Evolutionary conservation across 2,888 invertebrate species (phyloP).

Genomic region (Axea sp.): DNA sequence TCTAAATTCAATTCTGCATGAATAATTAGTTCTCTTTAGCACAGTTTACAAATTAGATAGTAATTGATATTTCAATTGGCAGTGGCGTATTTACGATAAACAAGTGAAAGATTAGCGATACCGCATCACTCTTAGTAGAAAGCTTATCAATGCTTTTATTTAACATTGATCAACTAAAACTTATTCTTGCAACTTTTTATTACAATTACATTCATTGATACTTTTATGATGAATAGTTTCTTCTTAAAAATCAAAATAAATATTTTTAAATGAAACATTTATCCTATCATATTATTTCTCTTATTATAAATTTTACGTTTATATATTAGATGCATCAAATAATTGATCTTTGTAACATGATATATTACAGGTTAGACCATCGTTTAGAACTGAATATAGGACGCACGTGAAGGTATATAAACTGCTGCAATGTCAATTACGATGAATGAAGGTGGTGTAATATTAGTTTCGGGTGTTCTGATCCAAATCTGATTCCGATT

Average conservation of each 20-base stretch:
- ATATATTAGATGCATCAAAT: constrained; percentile 25
- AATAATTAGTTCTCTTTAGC: too few relatives aligned
- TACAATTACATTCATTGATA: too few relatives aligned
- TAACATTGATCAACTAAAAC: constrained; percentile 25
- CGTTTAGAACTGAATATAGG: constrained; percentile 32
- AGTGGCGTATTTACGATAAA: too few relatives aligned
- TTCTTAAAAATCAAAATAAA: too few relatives aligned
- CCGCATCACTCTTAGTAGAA: constrained; percentile 17
- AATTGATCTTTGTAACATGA: constrained; percentile 37
- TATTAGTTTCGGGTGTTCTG: constrained; percentile 31
- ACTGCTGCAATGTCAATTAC: constrained; percentile 45
- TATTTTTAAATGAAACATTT: too few relatives aligned
- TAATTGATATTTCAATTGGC: too few relatives aligned
- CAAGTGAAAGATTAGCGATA: constrained; percentile 3
- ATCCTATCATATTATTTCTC: too few relatives aligned
- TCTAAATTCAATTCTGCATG: too few relatives aligned
- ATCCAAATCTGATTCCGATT: constrained; percentile 36
- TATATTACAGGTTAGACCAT: constrained; percentile 26
- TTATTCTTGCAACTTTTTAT: constrained; percentile 1
- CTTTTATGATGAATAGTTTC: too few relatives aligned
- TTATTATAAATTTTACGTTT: constrained; percentile 10
- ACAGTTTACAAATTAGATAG: too few relatives aligned
- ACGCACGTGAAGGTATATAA: constrained; percentile 34
- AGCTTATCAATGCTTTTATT: constrained; percentile 22
- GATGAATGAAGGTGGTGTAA: constrained; percentile 26